Conservation (phyloP, 1,140 invertebrate species). For the Grapholita molesta region DNA sequence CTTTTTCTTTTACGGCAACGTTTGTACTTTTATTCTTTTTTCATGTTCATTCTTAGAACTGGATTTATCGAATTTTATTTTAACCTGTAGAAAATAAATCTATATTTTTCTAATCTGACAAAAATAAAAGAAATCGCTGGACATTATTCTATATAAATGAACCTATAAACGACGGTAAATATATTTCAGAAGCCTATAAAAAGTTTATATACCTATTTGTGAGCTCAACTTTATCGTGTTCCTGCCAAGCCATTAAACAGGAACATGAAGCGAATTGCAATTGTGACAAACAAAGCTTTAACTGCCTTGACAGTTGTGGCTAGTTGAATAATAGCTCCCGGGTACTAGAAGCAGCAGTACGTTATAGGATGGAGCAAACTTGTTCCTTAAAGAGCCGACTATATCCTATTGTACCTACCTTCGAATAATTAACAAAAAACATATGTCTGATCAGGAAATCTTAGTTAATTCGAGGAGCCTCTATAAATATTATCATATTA, state of each 20-base stretch:
- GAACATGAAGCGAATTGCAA: background rate
- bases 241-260: background rate
- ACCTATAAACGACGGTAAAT: background rate
- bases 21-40: too few relatives aligned
- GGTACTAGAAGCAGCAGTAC: background rate
- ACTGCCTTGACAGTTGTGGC: background rate
- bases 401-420: background rate
- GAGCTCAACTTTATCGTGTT: background rate
- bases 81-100: too few relatives aligned
- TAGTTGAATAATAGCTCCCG: background rate
- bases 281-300: background rate
- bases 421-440: too few relatives aligned
- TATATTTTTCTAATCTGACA: too few relatives aligned
- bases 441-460: too few relatives aligned
- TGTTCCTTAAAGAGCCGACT: background rate
- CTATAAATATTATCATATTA: too few relatives aligned
- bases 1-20: too few relatives aligned
- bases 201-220: background rate
- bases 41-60: too few relatives aligned
- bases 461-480: too few relatives aligned
- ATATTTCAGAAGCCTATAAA: background rate
- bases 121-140: background rate
- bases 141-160: background rate
- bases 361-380: background rate
- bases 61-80: too few relatives aligned